phyloP scores from a whole-genome alignment of 64 coral and sea anemone species.

The Stichodactyla mertensii region DNA sequence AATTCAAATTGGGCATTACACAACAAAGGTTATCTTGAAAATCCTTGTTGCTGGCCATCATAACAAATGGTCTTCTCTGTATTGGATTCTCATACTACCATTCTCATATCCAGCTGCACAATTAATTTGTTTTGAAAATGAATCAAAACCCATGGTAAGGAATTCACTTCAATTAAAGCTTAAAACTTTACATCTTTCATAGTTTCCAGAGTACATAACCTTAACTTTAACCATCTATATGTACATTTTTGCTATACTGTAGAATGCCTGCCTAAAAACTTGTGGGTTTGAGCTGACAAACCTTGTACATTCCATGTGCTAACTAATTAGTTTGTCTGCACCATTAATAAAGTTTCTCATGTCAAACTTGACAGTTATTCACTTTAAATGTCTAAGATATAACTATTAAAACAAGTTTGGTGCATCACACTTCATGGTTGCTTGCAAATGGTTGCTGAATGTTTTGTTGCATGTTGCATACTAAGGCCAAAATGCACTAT shows the following conservation, averaged over 20 bases:
- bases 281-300: too few species aligned
- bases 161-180: slow-evolving; percentile 6
- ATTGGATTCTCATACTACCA: neutral
- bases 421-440: too few species aligned
- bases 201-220: slow-evolving; percentile 18
- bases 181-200: slow-evolving; percentile 31
- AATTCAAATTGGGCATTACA: neutral
- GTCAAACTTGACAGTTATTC: too few species aligned
- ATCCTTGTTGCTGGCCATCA: slow-evolving; percentile 12
- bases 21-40: slow-evolving; percentile 6
- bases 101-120: neutral
- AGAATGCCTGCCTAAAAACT: too few species aligned
- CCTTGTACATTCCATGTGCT: too few species aligned
- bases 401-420: too few species aligned
- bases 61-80: slow-evolving; percentile 6
- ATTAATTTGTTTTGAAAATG: neutral
- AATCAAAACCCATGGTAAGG: neutral
- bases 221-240: neutral
- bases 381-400: too few species aligned
- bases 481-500: too few species aligned
- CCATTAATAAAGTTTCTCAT: too few species aligned
- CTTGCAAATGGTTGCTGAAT: too few species aligned
- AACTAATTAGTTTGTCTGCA: too few species aligned
- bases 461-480: too few species aligned
- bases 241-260: neutral